Base-by-base conservation (phyloP, 2,113 vertebrate genomes). In the Alethe diademata region DNA sequence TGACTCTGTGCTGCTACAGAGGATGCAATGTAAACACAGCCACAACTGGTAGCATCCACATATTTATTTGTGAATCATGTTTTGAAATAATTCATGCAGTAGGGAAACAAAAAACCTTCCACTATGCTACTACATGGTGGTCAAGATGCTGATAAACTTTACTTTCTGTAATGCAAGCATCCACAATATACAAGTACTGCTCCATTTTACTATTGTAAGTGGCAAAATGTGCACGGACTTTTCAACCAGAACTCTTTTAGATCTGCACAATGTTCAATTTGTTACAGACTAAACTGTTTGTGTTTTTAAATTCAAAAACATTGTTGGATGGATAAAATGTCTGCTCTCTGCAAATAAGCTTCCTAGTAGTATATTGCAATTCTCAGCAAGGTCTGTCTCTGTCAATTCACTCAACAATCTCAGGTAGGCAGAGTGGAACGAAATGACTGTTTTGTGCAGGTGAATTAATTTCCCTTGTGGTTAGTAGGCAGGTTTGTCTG, bases 101-200 rank as follows among this genome's bases (percentile, higher is more conserved):
- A 93, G 4, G 29, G 40, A 6, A 45, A 40, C 5, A 48, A 89
- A 93, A 75, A 75, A 4, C 5, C 8, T 88, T 84, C 17, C 10
- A 50, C 18, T 58, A 81, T 16, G n/a, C 14, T 54, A 8, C 40
- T 36, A 29, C 5, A 2, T 69, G 11, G 10, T 47, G 10, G 15
- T 75, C 40, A 86, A 65, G 28, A 48, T 45, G 8, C 11, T 60
- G 26, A 42, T 47, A 84, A 92, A 86, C 4, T 66, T 29, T 62
- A 78, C 14, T 75, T 92, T 87, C 38, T 87, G 8, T 62, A 53
- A 12, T 5, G 1, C 50, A 8, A 78, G 3, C 6, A 33, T 43
- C 20, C 38, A 61, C 1, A 3, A 23, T 26, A 11, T 31, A 50
- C 0, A 0, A 78, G 5, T 61, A 51, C 7, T 65, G 35, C 6